phyloP scores from a whole-genome alignment of 2,797 vertebrate genomes.

The Pelochelys cantorii region DNA sequence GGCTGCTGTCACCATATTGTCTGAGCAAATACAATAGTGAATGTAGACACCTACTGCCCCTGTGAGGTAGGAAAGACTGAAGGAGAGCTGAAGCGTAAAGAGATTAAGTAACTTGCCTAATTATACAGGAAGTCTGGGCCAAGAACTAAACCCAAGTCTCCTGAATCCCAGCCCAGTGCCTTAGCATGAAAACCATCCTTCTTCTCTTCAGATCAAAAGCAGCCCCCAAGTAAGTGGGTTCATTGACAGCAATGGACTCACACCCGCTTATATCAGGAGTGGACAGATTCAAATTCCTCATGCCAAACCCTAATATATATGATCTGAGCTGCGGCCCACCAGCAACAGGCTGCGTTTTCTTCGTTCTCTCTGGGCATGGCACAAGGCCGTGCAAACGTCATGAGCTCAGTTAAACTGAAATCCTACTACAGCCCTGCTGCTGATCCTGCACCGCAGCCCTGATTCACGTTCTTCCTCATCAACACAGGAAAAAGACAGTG shows the following conservation, averaged over 20 bases:
- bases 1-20: not conserved
- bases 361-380: not conserved
- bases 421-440: not conserved
- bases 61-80: not conserved
- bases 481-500: not conserved
- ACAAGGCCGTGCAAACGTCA: not conserved
- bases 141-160: not conserved
- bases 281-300: not conserved
- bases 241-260: not conserved
- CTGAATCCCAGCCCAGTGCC: not conserved
- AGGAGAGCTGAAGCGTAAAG: not conserved
- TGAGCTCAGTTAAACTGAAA: not conserved
- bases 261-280: not conserved
- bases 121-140: not conserved
- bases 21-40: not conserved
- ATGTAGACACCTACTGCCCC: too few relatives aligned
- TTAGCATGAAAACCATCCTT: not conserved
- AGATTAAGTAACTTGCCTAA: not conserved
- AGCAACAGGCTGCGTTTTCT: not conserved
- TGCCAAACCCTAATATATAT: not conserved
- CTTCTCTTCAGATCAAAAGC: not conserved
- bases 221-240: not conserved
- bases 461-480: not conserved
- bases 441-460: not conserved
- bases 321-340: not conserved